Evolutionary conservation across 1,140 invertebrate species (phyloP), one percentile per base, ranked within the genome.

Genomic region (Colletes latitarsis): DNA sequence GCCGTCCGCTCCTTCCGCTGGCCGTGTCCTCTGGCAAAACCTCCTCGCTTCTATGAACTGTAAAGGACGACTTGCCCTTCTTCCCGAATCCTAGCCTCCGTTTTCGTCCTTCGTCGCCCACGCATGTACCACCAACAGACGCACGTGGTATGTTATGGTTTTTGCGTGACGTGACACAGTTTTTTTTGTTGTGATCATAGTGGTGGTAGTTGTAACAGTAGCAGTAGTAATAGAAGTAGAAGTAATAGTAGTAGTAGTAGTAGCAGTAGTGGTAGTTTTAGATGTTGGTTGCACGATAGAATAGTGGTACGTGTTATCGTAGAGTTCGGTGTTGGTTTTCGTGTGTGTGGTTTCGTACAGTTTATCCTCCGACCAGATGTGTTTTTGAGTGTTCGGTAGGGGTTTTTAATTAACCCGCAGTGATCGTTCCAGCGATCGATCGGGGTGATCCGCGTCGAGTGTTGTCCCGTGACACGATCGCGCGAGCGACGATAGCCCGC

Each of bases 21-120:
- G 96, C 94, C 86, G 96, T 94, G 91, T 97, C 96, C 93, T 98
- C 97, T 82, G 98, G 98, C 88, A 98, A 95, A 89, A 99, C 96
- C 94, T 99, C 98, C 94, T 99, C 98, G 92, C 97, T 98, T 93
- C 98, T 96, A 95, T 98, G 98, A 90, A 98, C 97, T 92, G 97
- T 98, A 95, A 98, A 98, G 88, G 97, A 98, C 93, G 97, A 97
- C 95, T 98, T 97, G 90, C 97, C 97, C 94, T 97, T 97, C 94
- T 97, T 97, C 93, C 97, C 97, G 94, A 99, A 98, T 94, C 98
- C 97, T 96, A 98, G 96, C 94, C 98, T 96, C 95, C 98, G 96
- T 95, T 98, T 98, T 91, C 97, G 96, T 95, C 97, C 97, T 98
- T 94, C 92, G 91, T 93, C 92, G 90, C 92, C 92, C 90, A 93